Evolutionary conservation across 2,888 invertebrate genomes (phyloP).

Genomic region (Cheilosia urbana): DNA sequence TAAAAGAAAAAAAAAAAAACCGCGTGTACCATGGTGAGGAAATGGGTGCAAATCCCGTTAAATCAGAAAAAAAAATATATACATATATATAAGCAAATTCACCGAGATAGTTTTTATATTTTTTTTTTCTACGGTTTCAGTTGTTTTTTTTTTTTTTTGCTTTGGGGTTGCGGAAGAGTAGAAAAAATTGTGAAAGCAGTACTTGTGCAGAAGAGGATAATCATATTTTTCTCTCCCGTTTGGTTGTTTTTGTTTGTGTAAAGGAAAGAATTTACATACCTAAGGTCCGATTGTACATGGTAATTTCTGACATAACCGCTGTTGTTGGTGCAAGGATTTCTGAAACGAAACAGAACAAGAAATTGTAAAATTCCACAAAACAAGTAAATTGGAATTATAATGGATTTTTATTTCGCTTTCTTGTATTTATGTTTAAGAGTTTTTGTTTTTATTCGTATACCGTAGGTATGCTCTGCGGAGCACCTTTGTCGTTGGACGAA

Average conservation of each 20-base stretch:
- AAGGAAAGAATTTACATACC: constrained; percentile 77
- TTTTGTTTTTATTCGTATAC: neutral
- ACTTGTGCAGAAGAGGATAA: constrained; percentile 74
- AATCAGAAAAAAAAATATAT: constrained; percentile 48
- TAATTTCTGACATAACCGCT: constrained; percentile 86
- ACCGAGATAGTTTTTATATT: constrained; percentile 49
- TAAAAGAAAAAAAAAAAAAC: constrained; percentile 27
- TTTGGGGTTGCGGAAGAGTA: constrained; percentile 69
- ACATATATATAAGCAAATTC: constrained; percentile 57
- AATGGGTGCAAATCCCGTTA: constrained; percentile 57
- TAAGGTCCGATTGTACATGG: constrained; percentile 82
- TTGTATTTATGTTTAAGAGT: constrained; percentile 21
- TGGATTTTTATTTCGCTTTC: constrained; percentile 40
- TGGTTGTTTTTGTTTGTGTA: constrained; percentile 3
- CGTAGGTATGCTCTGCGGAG: neutral
- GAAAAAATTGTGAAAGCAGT: constrained; percentile 73
- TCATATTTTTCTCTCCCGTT: constrained; percentile 45
- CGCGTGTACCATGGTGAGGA: constrained; percentile 32
- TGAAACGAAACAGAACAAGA: constrained; percentile 83
- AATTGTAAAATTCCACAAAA: constrained; percentile 30
- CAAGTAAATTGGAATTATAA: constrained; percentile 68
- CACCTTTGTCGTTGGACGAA: neutral
- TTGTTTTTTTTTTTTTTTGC: constrained; percentile 33
- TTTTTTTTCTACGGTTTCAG: constrained; percentile 23
- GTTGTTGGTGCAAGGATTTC: constrained; percentile 95